Evolutionary conservation across 2,888 invertebrate genomes (phyloP).

Genomic region (Bruchidius siliquastri): DNA sequence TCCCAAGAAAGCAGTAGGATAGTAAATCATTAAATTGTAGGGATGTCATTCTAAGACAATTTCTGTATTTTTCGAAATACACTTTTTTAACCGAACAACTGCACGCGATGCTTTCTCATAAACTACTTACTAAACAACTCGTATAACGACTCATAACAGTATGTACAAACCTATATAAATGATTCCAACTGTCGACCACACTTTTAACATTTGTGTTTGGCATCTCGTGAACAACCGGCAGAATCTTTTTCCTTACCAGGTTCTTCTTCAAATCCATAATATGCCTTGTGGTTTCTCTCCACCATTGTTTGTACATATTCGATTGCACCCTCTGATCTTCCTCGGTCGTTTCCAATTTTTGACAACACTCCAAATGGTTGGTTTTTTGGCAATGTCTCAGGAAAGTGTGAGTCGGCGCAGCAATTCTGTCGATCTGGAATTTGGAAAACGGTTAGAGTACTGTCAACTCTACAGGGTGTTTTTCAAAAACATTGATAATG

Average conservation of each 20-base stretch:
- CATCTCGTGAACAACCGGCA: slow-evolving; percentile 27
- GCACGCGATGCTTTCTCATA: too few species aligned
- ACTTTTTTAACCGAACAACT: too few species aligned
- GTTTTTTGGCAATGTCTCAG: slow-evolving; percentile 46
- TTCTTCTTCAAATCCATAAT: slow-evolving; percentile 36
- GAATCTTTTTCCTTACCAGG: slow-evolving; percentile 38
- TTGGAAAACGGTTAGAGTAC: neutral
- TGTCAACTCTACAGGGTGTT: slow-evolving; percentile 2
- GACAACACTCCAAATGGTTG: slow-evolving; percentile 27
- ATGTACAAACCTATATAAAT: neutral
- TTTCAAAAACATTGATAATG: neutral
- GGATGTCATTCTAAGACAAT: too few species aligned
- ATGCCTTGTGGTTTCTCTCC: slow-evolving; percentile 43
- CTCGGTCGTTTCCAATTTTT: slow-evolving; percentile 20
- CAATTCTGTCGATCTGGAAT: slow-evolving; percentile 57
- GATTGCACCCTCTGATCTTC: slow-evolving; percentile 16
- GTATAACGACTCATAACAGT: neutral
- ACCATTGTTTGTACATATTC: slow-evolving; percentile 41
- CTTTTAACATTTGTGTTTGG: slow-evolving; percentile 25
- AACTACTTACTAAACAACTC: too few species aligned
- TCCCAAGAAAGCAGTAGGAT: too few species aligned
- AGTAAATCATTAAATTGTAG: too few species aligned
- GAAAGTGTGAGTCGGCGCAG: slow-evolving; percentile 65
- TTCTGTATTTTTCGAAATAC: too few species aligned
- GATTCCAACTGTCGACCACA: slow-evolving; percentile 27